Base-by-base conservation (phyloP, 1,140 invertebrate species). In the Pachyrhynchus sulphureomaculatus region DNA sequence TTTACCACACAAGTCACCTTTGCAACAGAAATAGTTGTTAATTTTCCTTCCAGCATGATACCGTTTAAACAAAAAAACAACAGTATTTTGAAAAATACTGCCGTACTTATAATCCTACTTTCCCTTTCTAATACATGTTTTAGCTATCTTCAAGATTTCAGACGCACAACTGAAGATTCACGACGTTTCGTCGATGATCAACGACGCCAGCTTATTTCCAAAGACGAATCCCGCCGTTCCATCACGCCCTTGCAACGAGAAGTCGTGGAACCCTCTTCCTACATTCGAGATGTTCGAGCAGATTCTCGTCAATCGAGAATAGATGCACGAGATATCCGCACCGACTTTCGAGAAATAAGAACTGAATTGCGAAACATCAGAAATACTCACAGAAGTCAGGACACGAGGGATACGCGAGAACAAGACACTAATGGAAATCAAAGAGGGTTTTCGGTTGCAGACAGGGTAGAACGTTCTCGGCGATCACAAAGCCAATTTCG, bases 311-410 rank as follows among this genome's bases (percentile, higher is more conserved):
- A 53, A 18, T 55, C 60, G 13, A 48, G 60, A 62, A 62, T 62
- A 23, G 60, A 62, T 15, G 51, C 60, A 18, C 21, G 41, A n/a
- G 60, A 62, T 24, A 62, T 62, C 17, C 51, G 60, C 8, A 62
- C 60, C 4, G 60, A 62, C 37, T 62, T 62, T 49, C 41, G 60
- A 39, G 60, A 62, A 62, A 62, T 62, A 13, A 55, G 58, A 39
- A 45, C 32, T 26, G 58, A 61, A 23, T 54, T 61, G 33, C 26
- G 26, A 6, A 10, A 29, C 12, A 10, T n/a, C n/a, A n/a, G 1
- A 29, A 6, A 6, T 6, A 29, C 2, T 10, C 26, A 10, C 1
- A 29, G 26, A 29, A 29, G 26, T 29, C 26, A 10, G 12, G 26
- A 29, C 5, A 29, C 26, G 26, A 29, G 5, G 12, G 8, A 1